Evolutionary conservation across 1,140 invertebrate species (phyloP).

Genomic region (Elysia chlorotica): DNA sequence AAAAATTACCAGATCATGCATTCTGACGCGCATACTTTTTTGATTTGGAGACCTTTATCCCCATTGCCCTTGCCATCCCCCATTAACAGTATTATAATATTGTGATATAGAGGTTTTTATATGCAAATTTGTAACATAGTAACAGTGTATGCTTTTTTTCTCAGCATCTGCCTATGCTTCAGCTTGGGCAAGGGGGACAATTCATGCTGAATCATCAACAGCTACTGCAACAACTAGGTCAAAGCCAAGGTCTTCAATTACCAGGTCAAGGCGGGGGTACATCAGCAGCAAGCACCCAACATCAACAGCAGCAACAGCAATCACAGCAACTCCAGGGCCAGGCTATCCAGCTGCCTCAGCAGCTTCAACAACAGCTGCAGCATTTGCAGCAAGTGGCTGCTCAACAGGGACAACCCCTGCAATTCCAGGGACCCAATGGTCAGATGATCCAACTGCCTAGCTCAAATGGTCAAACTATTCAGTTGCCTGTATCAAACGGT

Average conservation of each 20-base stretch:
- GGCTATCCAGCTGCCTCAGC: conserved; percentile 11
- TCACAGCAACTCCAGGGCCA: conserved; percentile 5
- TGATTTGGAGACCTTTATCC: too few species aligned
- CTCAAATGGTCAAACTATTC: conserved; percentile 16
- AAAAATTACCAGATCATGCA: too few species aligned
- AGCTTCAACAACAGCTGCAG: conserved; percentile 7
- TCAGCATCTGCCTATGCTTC: conserved; percentile 15
- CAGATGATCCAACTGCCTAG: conserved; percentile 10
- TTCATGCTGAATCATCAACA: conserved; percentile 19
- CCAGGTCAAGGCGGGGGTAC: conserved; percentile 5
- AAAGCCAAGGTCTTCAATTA: conserved; percentile 11
- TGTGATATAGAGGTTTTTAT: too few species aligned
- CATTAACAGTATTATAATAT: too few species aligned
- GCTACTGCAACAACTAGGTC: conserved; percentile 15
- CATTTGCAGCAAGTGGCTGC: not conserved
- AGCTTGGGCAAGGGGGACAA: conserved; percentile 14
- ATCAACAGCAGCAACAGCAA: conserved; percentile 10
- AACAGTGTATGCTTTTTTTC: not conserved
- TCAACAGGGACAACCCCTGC: conserved; percentile 13
- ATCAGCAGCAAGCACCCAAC: not conserved
- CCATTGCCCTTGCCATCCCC: too few species aligned
- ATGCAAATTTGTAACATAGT: too few species aligned
- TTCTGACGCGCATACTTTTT: too few species aligned
- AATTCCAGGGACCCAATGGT: conserved; percentile 17
- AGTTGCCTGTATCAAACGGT: conserved; percentile 9